Percentiles rank a stretch among this genome's conserved stretches.
These are phyloP conservation scores for Sphenopsis melanotis DNA, from an alignment of 2,797 vertebrate genomes.

Conservation along the genomic window DNA sequence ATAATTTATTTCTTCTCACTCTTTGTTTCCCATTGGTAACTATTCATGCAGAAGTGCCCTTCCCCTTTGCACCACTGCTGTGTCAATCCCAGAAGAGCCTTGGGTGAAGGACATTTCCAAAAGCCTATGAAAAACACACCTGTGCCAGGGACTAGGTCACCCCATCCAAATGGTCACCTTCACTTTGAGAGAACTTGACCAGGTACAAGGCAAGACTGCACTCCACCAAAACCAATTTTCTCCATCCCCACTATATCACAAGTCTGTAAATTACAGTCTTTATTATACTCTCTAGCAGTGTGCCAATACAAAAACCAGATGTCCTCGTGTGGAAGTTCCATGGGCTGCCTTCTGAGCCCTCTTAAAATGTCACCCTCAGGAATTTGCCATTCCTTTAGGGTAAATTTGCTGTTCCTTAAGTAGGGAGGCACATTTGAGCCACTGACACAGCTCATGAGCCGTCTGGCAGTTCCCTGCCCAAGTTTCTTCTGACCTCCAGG, in stretches of 20 bases:
- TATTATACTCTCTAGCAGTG: neutral
- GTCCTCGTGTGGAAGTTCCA: neutral
- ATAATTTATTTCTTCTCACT: neutral
- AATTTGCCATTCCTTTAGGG: neutral
- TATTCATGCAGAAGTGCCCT: neutral
- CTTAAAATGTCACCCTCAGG: neutral
- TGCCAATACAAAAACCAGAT: neutral
- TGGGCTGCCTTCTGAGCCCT: neutral
- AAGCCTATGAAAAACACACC: neutral
- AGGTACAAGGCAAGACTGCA: neutral
- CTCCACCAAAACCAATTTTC: neutral
- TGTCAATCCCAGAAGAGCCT: neutral
- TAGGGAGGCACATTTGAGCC: neutral
- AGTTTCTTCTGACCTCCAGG: neutral
- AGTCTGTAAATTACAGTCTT: neutral
- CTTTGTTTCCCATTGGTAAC: neutral
- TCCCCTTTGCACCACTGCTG: neutral
- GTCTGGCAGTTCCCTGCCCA: neutral
- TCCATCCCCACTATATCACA: rapidly evolving
- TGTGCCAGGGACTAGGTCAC: neutral
- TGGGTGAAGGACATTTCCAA: neutral
- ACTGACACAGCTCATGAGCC: neutral
- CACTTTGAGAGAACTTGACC: neutral
- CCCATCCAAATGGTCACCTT: neutral
- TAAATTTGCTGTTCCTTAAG: neutral